Evolutionary conservation across 2,888 invertebrate genomes (phyloP), one percentile per base, ranked within the genome.

Genomic region (Drosophila cognata): DNA sequence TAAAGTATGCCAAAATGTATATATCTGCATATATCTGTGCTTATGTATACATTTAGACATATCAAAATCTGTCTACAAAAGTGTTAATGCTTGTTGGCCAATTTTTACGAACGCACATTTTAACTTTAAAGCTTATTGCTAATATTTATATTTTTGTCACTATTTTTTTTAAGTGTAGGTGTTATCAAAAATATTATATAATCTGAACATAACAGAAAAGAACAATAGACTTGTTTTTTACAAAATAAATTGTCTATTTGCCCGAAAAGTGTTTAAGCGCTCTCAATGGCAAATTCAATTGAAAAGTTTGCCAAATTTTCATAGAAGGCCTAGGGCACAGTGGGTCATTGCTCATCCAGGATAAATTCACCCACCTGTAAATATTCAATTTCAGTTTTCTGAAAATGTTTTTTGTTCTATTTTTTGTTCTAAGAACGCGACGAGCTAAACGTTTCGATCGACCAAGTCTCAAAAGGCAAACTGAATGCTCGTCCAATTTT

Each of bases 311-410:
- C 43, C 21, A 56, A 62, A 21, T 16, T 55, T 58, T 21, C 7
- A 18, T 31, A 28, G n/a, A 43, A 41, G 57, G 13, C 21, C 56
- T 21, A 21, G 36, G 43, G 29, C 53, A 48, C 64, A 62, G 43
- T 71, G 56, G 60, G 62, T 55, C 50, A 16, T 16, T 31, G 29
- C 21, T 33, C 36, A 29, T 21, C 53, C 64, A 64, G 75, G 64
- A 79, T 60, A 76, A 58, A 28, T 68, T 56, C 80, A 85, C 84
- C 84, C 84, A 85, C 84, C 90, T 85, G 90, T 90, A 73, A 77
- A 75, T 87, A 52, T 79, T 59, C 51, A 66, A 52, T 75, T 77
- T 77, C 71, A 72, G 72, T 71, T 63, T 79, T 69, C 28, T 50
- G 18, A 48, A 67, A 61, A 52, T 63, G 59, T 65, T 74, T 52